phyloP scores from a whole-genome alignment of 1,140 invertebrate species.

The Diuraphis noxia region DNA sequence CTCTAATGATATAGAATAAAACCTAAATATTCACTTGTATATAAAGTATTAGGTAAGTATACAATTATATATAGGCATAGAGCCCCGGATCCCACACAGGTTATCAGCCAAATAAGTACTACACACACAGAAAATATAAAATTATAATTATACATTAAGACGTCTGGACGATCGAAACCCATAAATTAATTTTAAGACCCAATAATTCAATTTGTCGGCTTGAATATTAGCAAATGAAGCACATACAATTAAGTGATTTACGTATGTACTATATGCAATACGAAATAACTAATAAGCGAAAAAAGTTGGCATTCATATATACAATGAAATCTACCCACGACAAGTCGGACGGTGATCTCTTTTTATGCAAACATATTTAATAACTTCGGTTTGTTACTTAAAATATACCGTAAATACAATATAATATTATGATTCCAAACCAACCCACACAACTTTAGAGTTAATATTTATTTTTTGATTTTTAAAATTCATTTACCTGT shows the following conservation, averaged over 20 bases:
- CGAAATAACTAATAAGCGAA: background rate
- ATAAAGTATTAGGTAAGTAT: background rate
- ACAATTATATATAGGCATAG: too few relatives aligned
- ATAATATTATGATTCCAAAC: too few relatives aligned
- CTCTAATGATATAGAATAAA: background rate
- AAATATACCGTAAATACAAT: too few relatives aligned
- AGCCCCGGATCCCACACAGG: too few relatives aligned
- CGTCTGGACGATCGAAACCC: background rate
- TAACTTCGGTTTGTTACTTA: background rate
- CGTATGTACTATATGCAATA: background rate
- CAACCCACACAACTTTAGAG: too few relatives aligned
- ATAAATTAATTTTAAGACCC: background rate
- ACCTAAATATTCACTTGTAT: background rate
- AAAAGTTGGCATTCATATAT: background rate
- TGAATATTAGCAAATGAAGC: background rate
- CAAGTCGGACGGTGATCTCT: background rate
- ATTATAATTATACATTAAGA: background rate
- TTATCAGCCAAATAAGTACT: background rate
- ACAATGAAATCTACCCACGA: background rate
- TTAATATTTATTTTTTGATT: too few relatives aligned
- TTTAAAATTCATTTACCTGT: too few relatives aligned
- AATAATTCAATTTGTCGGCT: background rate
- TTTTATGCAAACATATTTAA: background rate
- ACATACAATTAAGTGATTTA: background rate
- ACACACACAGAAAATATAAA: background rate